phyloP scores from a whole-genome alignment of 2,888 invertebrate genomes.

The Microctonus aethiopoides region DNA sequence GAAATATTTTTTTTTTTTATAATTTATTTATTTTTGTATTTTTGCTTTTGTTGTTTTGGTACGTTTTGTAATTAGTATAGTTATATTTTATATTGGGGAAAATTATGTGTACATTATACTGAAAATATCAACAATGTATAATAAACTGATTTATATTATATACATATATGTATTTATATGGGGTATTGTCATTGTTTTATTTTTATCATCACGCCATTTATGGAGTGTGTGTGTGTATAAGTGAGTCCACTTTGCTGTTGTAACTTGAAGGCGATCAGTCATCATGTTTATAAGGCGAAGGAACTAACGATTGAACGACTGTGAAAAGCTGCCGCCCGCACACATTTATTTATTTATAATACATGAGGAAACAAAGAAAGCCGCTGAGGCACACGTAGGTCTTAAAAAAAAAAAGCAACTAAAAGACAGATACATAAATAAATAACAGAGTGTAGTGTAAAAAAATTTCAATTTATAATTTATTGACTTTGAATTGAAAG shows the following conservation, averaged over 20 bases:
- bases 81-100: slow-evolving; percentile 60
- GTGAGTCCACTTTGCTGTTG: background rate
- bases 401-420: too few relatives aligned
- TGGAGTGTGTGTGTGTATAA: slow-evolving; percentile 35
- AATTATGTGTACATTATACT: slow-evolving; percentile 39
- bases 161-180: background rate
- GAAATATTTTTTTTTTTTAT: background rate
- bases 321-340: slow-evolving; percentile 30
- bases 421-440: too few relatives aligned
- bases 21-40: slow-evolving; percentile 20
- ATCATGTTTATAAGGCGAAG: slow-evolving; percentile 38
- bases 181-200: slow-evolving; percentile 47
- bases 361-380: too few relatives aligned
- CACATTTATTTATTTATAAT: background rate
- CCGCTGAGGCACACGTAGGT: too few relatives aligned
- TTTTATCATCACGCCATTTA: slow-evolving; percentile 54
- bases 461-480: too few relatives aligned
- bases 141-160: too few relatives aligned
- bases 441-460: too few relatives aligned
- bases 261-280: slow-evolving; percentile 26
- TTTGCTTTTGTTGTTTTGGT: slow-evolving; percentile 32
- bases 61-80: slow-evolving; percentile 58
- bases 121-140: background rate
- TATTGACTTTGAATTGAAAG: too few relatives aligned
- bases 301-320: slow-evolving; percentile 42